Evolutionary conservation across 2,797 vertebrate genomes (phyloP).

Genomic region (Myripristis jacobus): DNA sequence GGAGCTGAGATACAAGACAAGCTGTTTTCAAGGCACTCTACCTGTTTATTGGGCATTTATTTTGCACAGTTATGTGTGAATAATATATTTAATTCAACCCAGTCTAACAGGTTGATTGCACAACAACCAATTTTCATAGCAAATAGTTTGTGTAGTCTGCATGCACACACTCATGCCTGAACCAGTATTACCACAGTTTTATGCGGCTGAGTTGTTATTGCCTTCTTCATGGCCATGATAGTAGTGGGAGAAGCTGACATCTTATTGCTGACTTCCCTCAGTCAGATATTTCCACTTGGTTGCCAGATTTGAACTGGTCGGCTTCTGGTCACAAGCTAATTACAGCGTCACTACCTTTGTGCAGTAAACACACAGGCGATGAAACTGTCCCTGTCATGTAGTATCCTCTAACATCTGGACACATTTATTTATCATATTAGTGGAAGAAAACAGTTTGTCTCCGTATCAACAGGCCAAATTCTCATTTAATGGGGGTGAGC

Average conservation of each 20-base stretch:
- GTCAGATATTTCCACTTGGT: not conserved
- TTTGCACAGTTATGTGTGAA: too few species aligned
- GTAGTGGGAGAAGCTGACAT: not conserved
- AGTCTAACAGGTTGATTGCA: too few species aligned
- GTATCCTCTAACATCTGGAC: not conserved
- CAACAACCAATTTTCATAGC: too few species aligned
- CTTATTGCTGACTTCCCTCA: not conserved
- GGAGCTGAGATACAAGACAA: too few species aligned
- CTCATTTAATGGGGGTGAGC: conserved; percentile 71
- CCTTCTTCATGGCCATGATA: too few species aligned
- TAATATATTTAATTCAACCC: too few species aligned
- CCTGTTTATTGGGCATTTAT: too few species aligned
- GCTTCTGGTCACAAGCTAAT: not conserved
- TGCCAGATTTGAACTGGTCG: not conserved
- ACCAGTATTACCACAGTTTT: too few species aligned
- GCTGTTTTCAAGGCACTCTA: too few species aligned
- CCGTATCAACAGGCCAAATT: conserved; percentile 59
- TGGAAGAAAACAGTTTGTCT: conserved; percentile 38
- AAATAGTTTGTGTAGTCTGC: too few species aligned
- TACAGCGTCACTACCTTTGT: not conserved
- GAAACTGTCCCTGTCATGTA: not conserved
- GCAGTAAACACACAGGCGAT: not conserved
- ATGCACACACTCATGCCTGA: too few species aligned
- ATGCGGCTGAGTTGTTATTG: too few species aligned
- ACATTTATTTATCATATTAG: conserved; percentile 16